Conservation (phyloP, 2,797 vertebrate genomes). For the Limosa lapponica region DNA sequence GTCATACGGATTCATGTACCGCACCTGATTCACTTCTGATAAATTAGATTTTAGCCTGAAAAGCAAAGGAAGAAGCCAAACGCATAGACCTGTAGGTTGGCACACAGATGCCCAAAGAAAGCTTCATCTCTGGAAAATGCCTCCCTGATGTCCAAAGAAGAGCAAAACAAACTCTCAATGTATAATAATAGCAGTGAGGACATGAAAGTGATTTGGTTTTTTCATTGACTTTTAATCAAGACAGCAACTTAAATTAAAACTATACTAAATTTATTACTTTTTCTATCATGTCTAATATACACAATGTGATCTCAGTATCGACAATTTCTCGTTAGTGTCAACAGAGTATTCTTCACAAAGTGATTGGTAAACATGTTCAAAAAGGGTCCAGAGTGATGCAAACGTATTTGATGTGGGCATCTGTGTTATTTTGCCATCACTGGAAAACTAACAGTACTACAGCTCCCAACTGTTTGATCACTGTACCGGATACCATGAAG, state of each 20-base stretch:
- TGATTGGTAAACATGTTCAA: background rate
- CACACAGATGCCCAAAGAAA: background rate
- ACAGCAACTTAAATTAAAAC: background rate
- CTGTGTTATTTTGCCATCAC: background rate
- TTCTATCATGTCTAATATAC: background rate
- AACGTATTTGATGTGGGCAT: background rate
- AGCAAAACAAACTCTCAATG: background rate
- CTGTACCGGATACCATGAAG: background rate
- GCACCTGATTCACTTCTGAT: background rate
- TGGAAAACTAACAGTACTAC: background rate
- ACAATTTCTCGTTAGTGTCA: background rate
- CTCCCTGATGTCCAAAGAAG: background rate
- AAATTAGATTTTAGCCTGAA: background rate
- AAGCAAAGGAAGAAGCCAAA: background rate
- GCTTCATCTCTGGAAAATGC: background rate
- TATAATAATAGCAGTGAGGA: fast-evolving
- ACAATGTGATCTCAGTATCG: background rate
- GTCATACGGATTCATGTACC: background rate
- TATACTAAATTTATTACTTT: background rate
- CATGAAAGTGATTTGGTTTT: background rate
- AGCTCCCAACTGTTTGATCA: slow-evolving; percentile 22
- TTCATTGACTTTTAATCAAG: background rate
- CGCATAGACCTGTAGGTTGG: background rate
- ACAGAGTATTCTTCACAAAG: background rate
- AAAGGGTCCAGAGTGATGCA: background rate